These are phyloP conservation scores for Epinephelus awoara DNA, from an alignment of 2,797 vertebrate species.

Conservation along the genomic window DNA sequence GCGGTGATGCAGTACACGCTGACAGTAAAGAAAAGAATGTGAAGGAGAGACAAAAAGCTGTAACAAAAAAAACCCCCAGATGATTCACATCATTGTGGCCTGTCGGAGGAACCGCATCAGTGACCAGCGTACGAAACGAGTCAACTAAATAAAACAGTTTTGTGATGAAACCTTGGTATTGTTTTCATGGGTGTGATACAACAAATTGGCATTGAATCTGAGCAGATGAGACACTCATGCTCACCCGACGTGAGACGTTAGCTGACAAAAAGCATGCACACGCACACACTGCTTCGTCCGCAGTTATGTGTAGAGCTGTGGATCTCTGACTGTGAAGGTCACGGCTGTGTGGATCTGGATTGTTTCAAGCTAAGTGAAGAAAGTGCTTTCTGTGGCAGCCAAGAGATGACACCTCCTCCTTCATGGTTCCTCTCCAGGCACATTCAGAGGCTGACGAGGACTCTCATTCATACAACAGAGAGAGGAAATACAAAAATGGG, in stretches of 20 bases:
- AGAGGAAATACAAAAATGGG: conserved; percentile 31
- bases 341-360: conserved; percentile 59
- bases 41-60: conserved; percentile 8
- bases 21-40: conserved; percentile 31
- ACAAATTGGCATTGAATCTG: conserved; percentile 16
- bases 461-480: conserved; percentile 51
- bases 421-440: conserved; percentile 22
- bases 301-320: conserved; percentile 36
- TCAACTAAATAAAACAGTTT: conserved; percentile 16
- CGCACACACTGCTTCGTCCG: conserved; percentile 5
- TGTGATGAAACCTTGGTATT: conserved; percentile 28
- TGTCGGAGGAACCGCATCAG: conserved; percentile 20
- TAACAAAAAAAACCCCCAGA: neutral
- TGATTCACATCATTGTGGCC: conserved; percentile 28
- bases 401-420: conserved; percentile 42
- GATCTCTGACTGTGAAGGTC: conserved; percentile 37
- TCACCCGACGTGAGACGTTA: conserved; percentile 22
- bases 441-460: conserved; percentile 44
- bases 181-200: conserved; percentile 38
- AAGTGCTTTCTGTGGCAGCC: conserved; percentile 48
- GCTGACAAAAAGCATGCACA: conserved; percentile 25
- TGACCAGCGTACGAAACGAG: neutral
- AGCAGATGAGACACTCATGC: conserved; percentile 25
- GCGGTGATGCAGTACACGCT: neutral
- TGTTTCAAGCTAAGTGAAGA: conserved; percentile 64